These are phyloP conservation scores for Lypha dubia DNA, from an alignment of 2,888 invertebrate species.

Conservation along the genomic window DNA sequence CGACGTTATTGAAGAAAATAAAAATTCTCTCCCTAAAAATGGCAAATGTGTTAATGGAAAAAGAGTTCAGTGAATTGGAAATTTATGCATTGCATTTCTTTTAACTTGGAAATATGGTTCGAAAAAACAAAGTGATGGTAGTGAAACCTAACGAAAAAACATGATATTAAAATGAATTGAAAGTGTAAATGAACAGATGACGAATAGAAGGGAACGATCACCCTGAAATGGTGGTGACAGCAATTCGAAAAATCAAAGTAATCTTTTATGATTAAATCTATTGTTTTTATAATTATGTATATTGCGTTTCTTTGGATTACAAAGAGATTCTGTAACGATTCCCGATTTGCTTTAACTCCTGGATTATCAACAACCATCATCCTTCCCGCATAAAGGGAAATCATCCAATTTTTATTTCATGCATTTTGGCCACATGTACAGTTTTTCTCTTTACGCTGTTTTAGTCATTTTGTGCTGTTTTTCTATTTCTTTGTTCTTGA, in stretches of 20 bases:
- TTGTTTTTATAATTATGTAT: too few species aligned
- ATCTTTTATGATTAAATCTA: too few species aligned
- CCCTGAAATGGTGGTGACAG: background rate
- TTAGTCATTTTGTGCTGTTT: background rate
- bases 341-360: too few species aligned
- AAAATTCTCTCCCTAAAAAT: conserved; percentile 11
- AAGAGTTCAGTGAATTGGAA: conserved; percentile 72
- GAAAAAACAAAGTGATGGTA: too few species aligned
- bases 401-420: background rate
- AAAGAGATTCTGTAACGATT: too few species aligned
- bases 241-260: too few species aligned
- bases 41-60: conserved; percentile 71
- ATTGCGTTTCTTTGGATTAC: too few species aligned
- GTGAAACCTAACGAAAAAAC: conserved; percentile 25
- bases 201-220: conserved; percentile 10
- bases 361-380: too few species aligned
- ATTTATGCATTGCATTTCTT: conserved; percentile 71
- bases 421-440: conserved; percentile 28
- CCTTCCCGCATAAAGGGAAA: conserved; percentile 15
- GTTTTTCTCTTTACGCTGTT: conserved; percentile 14
- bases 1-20: background rate
- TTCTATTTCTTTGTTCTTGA: conserved; percentile 12
- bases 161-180: conserved; percentile 39
- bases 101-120: conserved; percentile 27
- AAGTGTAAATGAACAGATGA: conserved; percentile 52